Percentiles rank a stretch among this genome's conserved stretches.
These are phyloP conservation scores for Drosophila ironensis DNA, from an alignment of 1,140 invertebrate species.

Conservation along the genomic window DNA sequence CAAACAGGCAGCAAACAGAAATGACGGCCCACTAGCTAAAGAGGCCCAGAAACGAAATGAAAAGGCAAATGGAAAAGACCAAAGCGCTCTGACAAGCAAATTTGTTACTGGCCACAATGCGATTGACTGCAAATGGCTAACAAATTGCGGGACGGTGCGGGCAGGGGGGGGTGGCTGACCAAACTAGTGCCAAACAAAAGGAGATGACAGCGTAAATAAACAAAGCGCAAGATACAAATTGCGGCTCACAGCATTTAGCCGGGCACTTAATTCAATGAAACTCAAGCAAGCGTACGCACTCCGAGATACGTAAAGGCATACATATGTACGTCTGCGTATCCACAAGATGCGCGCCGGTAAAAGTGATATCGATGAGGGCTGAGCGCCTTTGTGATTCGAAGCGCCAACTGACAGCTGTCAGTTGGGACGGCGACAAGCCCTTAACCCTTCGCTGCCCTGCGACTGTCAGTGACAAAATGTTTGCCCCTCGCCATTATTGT, in stretches of 20 bases:
- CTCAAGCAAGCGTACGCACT: slow-evolving; percentile 23
- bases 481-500: slow-evolving; percentile 10
- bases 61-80: slow-evolving; percentile 5
- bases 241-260: slow-evolving; percentile 61
- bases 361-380: slow-evolving; percentile 48
- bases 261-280: slow-evolving; percentile 68
- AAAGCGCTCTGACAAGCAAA: slow-evolving; percentile 50
- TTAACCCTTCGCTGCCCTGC: slow-evolving; percentile 16
- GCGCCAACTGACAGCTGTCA: slow-evolving; percentile 31
- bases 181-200: slow-evolving; percentile 52
- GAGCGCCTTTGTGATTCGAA: slow-evolving; percentile 22
- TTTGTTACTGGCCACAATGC: slow-evolving; percentile 46
- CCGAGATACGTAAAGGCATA: not conserved
- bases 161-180: not conserved
- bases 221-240: slow-evolving; percentile 68
- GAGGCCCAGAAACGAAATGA: not conserved
- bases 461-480: slow-evolving; percentile 26
- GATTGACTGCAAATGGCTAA: slow-evolving; percentile 69
- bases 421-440: slow-evolving; percentile 5
- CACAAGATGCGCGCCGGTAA: slow-evolving; percentile 41
- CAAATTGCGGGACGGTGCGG: slow-evolving; percentile 33
- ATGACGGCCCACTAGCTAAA: slow-evolving; percentile 54
- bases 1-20: slow-evolving; percentile 48
- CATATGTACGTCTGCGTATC: slow-evolving; percentile 23
- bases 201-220: slow-evolving; percentile 73